Percentiles rank a stretch among this genome's conserved stretches.
Evolutionary conservation across 2,888 invertebrate genomes (phyloP).

Genomic region (Xylota sylvarum): DNA sequence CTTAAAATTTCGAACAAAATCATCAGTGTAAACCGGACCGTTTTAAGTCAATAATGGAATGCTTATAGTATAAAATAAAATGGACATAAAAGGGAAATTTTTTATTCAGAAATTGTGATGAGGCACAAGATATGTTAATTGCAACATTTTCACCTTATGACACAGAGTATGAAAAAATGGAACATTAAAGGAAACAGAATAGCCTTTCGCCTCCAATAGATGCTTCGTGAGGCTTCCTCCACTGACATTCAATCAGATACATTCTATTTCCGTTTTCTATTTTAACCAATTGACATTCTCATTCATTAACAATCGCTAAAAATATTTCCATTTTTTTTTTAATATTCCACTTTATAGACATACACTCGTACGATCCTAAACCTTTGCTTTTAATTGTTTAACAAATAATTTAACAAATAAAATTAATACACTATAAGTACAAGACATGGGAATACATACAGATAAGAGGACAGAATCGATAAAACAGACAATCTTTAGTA

Average conservation of each 20-base stretch:
- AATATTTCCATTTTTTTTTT: neutral
- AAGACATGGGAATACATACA: constrained; percentile 19
- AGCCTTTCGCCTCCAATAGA: too few relatives aligned
- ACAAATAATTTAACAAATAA: neutral
- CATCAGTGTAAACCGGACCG: constrained; percentile 32
- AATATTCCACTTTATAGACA: neutral
- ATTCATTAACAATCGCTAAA: too few relatives aligned
- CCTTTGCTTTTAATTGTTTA: neutral
- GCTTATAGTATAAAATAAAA: constrained; percentile 30
- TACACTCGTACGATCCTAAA: neutral
- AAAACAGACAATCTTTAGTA: constrained; percentile 17
- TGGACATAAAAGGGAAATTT: neutral
- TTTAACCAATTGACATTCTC: neutral
- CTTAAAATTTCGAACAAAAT: too few relatives aligned
- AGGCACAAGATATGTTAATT: constrained; percentile 50
- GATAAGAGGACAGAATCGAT: constrained; percentile 28
- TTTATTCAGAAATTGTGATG: neutral
- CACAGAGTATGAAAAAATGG: neutral
- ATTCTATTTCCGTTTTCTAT: too few relatives aligned
- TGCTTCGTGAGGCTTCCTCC: too few relatives aligned
- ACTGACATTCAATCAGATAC: too few relatives aligned
- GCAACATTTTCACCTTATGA: neutral
- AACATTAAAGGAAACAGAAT: neutral
- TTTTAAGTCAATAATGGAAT: constrained; percentile 45
- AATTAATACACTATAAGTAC: constrained; percentile 22